Conservation (phyloP, 2,888 invertebrate species). For the Heliconius ethilla region DNA sequence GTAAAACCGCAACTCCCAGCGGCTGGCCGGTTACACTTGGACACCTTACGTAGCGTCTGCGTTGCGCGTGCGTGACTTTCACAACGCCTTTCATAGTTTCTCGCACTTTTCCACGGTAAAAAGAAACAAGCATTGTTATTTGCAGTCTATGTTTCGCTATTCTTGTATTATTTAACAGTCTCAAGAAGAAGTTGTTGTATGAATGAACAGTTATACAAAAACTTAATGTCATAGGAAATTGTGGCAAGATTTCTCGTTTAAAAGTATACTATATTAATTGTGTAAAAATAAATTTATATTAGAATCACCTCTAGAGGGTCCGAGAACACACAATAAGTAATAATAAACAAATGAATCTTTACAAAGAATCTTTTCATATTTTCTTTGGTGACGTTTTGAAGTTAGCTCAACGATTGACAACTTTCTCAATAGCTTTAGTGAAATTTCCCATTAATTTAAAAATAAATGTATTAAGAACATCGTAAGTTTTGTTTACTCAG, state of each 20-base stretch:
- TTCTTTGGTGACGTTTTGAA: constrained; percentile 27
- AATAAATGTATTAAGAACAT: not conserved
- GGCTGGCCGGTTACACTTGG: constrained; percentile 49
- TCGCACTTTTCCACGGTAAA: constrained; percentile 58
- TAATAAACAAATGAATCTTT: constrained; percentile 26
- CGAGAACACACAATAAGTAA: constrained; percentile 33
- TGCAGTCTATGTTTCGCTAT: constrained; percentile 15
- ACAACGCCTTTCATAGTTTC: constrained; percentile 66
- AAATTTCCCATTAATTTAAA: not conserved
- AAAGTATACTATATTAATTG: not conserved
- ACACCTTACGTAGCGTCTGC: constrained; percentile 58
- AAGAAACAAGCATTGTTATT: constrained; percentile 49
- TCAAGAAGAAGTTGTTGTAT: not conserved
- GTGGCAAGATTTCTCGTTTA: not conserved
- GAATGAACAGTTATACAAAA: not conserved
- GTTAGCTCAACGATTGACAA: constrained; percentile 29
- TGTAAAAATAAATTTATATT: not conserved
- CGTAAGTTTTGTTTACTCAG: not conserved
- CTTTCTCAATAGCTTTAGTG: not conserved
- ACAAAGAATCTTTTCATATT: constrained; percentile 42
- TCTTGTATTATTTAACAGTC: constrained; percentile 18
- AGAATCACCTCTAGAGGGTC: not conserved
- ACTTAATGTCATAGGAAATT: not conserved
- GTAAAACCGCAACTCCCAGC: constrained; percentile 49
- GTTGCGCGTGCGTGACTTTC: constrained; percentile 64